These are phyloP conservation scores for Cryptoprocta ferox DNA, from an alignment of 2,797 vertebrate genomes.

Conservation along the genomic window DNA sequence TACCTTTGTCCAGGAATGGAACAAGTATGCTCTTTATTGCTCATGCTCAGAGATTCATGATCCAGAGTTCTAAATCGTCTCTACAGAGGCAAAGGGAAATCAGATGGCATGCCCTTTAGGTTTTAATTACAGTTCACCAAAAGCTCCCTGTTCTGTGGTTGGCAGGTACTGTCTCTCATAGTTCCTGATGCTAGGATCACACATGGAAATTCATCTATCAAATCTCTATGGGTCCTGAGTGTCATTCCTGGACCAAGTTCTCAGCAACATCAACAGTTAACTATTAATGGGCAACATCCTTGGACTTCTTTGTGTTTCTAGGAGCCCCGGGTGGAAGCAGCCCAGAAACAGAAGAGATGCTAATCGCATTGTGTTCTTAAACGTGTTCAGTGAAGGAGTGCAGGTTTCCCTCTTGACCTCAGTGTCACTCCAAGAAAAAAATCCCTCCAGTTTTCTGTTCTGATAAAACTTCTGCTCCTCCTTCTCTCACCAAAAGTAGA, in stretches of 20 bases:
- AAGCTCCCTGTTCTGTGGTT: conserved; percentile 51
- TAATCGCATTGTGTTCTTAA: conserved; percentile 77
- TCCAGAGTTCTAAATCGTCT: not conserved
- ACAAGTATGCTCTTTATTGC: rapidly evolving
- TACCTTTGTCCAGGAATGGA: not conserved
- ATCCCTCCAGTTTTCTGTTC: conserved; percentile 56
- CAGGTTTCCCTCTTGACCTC: conserved; percentile 81
- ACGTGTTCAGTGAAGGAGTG: conserved; percentile 64
- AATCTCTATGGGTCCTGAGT: conserved; percentile 41
- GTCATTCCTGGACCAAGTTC: conserved; percentile 62
- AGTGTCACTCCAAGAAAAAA: conserved; percentile 74
- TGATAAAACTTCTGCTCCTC: conserved; percentile 73
- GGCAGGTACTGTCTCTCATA: conserved; percentile 63
- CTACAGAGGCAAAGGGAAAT: conserved; percentile 49
- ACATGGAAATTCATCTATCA: conserved; percentile 67
- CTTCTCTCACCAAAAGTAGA: conserved; percentile 55
- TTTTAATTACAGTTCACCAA: conserved; percentile 53
- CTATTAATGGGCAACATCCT: conserved; percentile 81
- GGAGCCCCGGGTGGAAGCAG: conserved; percentile 65
- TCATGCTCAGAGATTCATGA: not conserved
- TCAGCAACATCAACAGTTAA: conserved; percentile 78
- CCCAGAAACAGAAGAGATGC: conserved; percentile 79
- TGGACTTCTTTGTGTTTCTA: conserved; percentile 79
- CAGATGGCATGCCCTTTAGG: conserved; percentile 1
- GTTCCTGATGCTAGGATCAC: conserved; percentile 55